Evolutionary conservation across 2,888 invertebrate genomes (phyloP), one percentile per base, ranked within the genome.

Genomic region (Hyppa rectilinea): DNA sequence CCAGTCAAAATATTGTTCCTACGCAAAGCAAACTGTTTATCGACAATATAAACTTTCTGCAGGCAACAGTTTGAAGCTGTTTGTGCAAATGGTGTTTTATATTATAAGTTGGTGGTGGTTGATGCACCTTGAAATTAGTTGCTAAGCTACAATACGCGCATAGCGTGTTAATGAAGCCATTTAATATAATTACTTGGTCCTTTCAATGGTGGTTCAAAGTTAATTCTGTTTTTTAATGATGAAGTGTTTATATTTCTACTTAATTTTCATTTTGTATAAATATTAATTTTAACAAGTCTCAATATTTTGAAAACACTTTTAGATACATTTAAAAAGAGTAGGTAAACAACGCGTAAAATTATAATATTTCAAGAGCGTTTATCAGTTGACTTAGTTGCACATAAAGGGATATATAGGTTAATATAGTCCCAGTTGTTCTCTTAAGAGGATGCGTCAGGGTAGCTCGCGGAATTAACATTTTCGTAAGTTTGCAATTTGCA

Each of bases 11-110:
- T 71, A 82, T 91, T 65, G 81, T 92, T 47, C 94, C 95, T 55
- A 88, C 90, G 40, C 93, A 91, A 10, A 91, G 93, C 36, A 86
- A 91, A 62, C 86, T 94, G 66, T 95, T 94, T 87, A 88, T 93
- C 53, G 93, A 93, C 73, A 94, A 93, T 87, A 84, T 91, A 31
- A 88, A 90, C 77, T 90, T 84, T 83, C 65, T 88, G 58, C 88
- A 90, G 47, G 74, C 87, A 56, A 55, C 87, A 87, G 71, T 89
- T 87, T 84, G 86, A 91, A 79, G 86, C 87, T 50, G 85, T 86
- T 69, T 88, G 89, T 88, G 89, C 65, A 91, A 87, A 23, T 71
- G 50, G 76, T 34, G 56, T 71, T 71, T 72, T 71, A 62, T 58
- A 59, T 50, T 60, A 45, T 77, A 76, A 61, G 31, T 56, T 66